These are phyloP conservation scores for Cichlasoma orientale DNA, from an alignment of 2,797 vertebrate species.

Conservation along the genomic window DNA sequence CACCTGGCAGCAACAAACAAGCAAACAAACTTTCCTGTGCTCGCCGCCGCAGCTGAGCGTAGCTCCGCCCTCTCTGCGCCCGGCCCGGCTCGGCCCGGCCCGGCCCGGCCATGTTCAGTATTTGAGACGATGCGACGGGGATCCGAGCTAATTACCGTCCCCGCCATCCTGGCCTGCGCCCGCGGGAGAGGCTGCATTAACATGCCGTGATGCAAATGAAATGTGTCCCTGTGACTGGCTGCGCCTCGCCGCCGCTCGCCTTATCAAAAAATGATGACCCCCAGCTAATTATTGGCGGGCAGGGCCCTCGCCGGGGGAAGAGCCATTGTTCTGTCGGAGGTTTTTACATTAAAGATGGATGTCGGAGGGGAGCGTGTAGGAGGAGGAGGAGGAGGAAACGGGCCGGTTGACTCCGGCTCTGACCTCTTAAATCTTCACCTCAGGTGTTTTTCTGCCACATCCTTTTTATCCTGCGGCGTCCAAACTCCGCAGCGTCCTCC, in stretches of 20 bases:
- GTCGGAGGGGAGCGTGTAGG: constrained; percentile 41
- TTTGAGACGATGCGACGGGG: constrained; percentile 61
- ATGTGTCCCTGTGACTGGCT: constrained; percentile 43
- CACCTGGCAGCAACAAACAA: constrained; percentile 19
- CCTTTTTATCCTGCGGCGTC: constrained; percentile 22
- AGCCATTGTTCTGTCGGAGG: constrained; percentile 68
- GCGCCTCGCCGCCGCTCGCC: constrained; percentile 25
- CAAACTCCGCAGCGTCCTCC: neutral
- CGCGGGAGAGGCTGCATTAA: constrained; percentile 55
- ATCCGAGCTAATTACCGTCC: constrained; percentile 68
- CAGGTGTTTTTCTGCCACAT: constrained; percentile 28
- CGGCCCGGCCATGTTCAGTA: constrained; percentile 48
- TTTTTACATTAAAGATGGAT: constrained; percentile 78
- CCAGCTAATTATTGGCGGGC: constrained; percentile 72
- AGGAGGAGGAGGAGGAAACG: constrained; percentile 20
- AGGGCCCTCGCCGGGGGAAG: constrained; percentile 41
- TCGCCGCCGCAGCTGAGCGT: neutral
- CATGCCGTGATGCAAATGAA: constrained; percentile 75
- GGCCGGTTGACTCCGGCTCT: constrained; percentile 37
- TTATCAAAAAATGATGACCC: constrained; percentile 79
- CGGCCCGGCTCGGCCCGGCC: neutral
- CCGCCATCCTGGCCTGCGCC: constrained; percentile 63
- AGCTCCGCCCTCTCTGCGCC: neutral
- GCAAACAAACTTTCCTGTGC: neutral
- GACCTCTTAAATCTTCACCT: constrained; percentile 58